A percentile compares a stretch with the other conserved stretches of the same genome.
Evolutionary conservation across 1,140 invertebrate genomes (phyloP).

Genomic region (Protaetia brevitarsis): DNA sequence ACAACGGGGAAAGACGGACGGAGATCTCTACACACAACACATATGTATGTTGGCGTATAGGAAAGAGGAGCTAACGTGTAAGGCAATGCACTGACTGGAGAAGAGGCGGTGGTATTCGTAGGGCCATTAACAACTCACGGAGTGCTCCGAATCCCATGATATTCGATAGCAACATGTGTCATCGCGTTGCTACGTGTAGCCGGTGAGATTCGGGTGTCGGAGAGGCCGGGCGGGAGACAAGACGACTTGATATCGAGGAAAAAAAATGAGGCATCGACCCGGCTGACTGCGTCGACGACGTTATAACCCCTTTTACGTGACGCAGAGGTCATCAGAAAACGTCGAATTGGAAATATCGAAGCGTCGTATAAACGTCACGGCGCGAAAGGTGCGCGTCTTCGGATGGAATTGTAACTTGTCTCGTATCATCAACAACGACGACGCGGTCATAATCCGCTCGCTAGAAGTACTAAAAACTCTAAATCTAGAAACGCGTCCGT

Average conservation of each 20-base stretch:
- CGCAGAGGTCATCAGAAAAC: conserved; percentile 18
- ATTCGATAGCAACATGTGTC: conserved; percentile 48
- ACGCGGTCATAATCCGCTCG: too few relatives aligned
- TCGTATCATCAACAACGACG: too few relatives aligned
- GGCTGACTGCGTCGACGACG: conserved; percentile 25
- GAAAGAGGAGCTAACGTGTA: too few relatives aligned
- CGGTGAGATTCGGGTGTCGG: background rate
- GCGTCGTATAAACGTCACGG: background rate
- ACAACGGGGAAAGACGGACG: background rate
- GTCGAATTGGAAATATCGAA: conserved; percentile 3
- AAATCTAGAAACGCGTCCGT: background rate
- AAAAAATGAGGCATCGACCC: conserved; percentile 35
- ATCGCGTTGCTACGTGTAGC: conserved; percentile 32
- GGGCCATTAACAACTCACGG: conserved; percentile 46
- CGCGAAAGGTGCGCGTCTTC: background rate
- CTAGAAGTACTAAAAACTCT: background rate
- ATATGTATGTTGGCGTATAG: too few relatives aligned
- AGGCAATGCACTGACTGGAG: too few relatives aligned
- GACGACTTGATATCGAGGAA: conserved; percentile 3
- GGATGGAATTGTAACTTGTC: background rate
- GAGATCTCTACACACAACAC: background rate
- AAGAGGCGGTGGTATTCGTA: too few relatives aligned
- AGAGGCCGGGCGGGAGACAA: background rate
- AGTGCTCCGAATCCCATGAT: conserved; percentile 41
- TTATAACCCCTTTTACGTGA: background rate